A percentile compares a stretch with the other conserved stretches of the same genome.
Conservation (phyloP, 2,888 invertebrate species). For the Philopedon plagiatum region DNA sequence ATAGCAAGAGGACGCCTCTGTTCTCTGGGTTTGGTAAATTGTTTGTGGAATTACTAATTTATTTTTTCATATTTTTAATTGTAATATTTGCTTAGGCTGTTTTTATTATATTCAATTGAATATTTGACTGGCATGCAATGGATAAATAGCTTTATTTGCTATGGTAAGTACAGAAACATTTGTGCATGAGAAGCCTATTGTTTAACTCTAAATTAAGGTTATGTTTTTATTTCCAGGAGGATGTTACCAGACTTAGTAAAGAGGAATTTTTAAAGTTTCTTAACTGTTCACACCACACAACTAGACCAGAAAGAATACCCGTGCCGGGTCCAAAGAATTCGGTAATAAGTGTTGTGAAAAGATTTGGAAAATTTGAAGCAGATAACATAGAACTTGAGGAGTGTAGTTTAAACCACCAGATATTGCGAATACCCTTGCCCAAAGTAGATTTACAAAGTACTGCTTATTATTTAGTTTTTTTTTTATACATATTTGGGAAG, state of each 20-base stretch:
- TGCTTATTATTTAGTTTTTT: not conserved
- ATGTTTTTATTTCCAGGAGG: slow-evolving; percentile 43
- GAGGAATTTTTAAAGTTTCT: slow-evolving; percentile 51
- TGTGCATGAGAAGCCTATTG: not conserved
- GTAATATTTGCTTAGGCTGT: not conserved
- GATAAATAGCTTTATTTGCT: slow-evolving; percentile 27
- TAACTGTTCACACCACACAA: slow-evolving; percentile 41
- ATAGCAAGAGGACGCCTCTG: not conserved
- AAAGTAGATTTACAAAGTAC: slow-evolving; percentile 51
- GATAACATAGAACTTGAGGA: slow-evolving; percentile 49
- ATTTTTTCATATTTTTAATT: not conserved
- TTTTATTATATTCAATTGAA: not conserved
- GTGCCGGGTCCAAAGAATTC: slow-evolving; percentile 34
- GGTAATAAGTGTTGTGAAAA: slow-evolving; percentile 36
- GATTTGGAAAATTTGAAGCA: slow-evolving; percentile 49
- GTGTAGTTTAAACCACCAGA: slow-evolving; percentile 50
- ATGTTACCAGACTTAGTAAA: slow-evolving; percentile 48
- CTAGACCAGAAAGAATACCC: slow-evolving; percentile 19
- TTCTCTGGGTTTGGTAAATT: no score
- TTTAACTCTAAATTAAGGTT: slow-evolving; percentile 9
- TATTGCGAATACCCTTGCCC: slow-evolving; percentile 52
- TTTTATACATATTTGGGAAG: no score
- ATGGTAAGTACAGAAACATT: slow-evolving; percentile 21
- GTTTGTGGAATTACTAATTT: not conserved
- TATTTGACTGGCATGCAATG: slow-evolving; percentile 16